Evolutionary conservation across 2,888 invertebrate species (phyloP).

Genomic region (Macropis europaea): DNA sequence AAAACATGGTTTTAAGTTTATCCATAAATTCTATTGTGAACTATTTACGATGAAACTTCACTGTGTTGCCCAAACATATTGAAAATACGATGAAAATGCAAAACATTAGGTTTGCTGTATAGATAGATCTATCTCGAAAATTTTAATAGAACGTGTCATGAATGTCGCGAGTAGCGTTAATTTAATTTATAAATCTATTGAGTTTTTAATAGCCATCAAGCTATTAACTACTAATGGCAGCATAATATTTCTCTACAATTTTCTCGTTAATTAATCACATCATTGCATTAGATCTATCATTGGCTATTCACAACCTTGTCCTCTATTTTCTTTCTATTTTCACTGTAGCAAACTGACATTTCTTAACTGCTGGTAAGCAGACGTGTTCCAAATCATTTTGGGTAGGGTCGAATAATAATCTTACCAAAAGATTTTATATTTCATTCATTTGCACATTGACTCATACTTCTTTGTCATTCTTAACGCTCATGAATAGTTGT

Average conservation of each 20-base stretch:
- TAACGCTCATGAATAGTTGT: neutral
- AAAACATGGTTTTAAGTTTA: conserved; percentile 68
- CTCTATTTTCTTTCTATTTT: conserved; percentile 31
- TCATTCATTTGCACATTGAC: neutral
- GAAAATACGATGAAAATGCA: conserved; percentile 55
- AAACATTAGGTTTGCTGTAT: conserved; percentile 59
- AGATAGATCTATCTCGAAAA: conserved; percentile 64
- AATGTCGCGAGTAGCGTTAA: conserved; percentile 60
- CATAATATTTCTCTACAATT: conserved; percentile 61
- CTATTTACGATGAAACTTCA: conserved; percentile 62
- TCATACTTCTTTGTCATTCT: neutral
- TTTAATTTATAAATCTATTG: conserved; percentile 63
- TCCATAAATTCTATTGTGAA: conserved; percentile 68
- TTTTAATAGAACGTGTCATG: conserved; percentile 59
- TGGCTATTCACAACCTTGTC: conserved; percentile 36
- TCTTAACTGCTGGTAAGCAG: conserved; percentile 43
- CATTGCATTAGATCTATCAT: conserved; percentile 55
- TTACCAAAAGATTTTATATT: conserved; percentile 9
- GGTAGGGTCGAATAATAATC: neutral
- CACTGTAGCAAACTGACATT: conserved; percentile 22
- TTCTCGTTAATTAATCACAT: conserved; percentile 49
- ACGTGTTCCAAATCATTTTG: neutral
- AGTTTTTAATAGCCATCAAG: conserved; percentile 54
- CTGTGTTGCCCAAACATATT: conserved; percentile 65
- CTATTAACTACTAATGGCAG: conserved; percentile 58